Conservation (phyloP, 2,888 invertebrate species). For the Pollenia angustigena region DNA sequence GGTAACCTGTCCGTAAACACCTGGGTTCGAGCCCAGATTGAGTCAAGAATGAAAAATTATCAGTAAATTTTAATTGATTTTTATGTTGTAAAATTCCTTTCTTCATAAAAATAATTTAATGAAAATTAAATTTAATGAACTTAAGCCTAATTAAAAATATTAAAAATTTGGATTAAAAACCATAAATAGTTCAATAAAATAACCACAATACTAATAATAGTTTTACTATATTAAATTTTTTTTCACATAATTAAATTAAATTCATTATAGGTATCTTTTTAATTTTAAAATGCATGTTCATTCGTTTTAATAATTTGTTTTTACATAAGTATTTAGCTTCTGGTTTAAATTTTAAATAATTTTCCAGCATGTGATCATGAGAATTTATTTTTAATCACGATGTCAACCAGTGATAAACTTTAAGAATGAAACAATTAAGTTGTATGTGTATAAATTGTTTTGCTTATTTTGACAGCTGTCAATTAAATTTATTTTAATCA, state of each 20-base stretch:
- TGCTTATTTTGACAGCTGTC: conserved; percentile 62
- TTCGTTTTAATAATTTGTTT: background rate
- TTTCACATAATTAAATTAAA: background rate
- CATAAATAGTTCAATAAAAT: no score
- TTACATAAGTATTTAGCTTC: conserved; percentile 5
- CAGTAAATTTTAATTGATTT: no score
- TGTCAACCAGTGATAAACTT: conserved; percentile 29
- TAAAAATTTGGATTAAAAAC: no score
- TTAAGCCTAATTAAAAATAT: no score
- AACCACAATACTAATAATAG: no score
- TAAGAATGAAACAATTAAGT: conserved; percentile 42
- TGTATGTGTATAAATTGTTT: conserved; percentile 12
- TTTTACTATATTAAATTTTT: no score
- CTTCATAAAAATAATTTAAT: no score
- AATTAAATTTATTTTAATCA: conserved; percentile 46
- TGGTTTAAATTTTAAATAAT: background rate
- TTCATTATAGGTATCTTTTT: background rate
- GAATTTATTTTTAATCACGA: conserved; percentile 37
- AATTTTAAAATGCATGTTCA: conserved; percentile 27
- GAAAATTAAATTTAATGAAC: no score
- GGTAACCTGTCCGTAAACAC: no score
- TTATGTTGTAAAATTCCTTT: no score
- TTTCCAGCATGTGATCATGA: conserved; percentile 26
- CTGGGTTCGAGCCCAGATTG: no score
- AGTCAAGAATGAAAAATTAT: no score